phyloP scores from a whole-genome alignment of 2,888 invertebrate genomes.

The Mythimna vitellina region DNA sequence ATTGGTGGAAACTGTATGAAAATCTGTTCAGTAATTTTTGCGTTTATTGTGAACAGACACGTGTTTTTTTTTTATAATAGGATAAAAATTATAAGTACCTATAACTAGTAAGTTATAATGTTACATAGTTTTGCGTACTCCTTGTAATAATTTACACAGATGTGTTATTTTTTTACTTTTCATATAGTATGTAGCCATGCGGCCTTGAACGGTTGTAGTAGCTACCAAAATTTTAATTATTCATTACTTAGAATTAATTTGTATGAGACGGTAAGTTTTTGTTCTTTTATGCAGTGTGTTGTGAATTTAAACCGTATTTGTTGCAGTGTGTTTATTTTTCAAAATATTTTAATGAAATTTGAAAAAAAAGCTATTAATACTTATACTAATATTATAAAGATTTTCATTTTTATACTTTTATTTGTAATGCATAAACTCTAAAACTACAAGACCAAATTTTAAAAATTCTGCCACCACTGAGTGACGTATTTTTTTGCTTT shows the following conservation, averaged over 20 bases:
- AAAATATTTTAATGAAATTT: neutral
- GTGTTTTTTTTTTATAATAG: too few species aligned
- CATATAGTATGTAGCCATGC: slow-evolving; percentile 59
- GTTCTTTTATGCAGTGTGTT: slow-evolving; percentile 34
- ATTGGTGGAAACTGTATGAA: too few species aligned
- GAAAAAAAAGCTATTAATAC: too few species aligned
- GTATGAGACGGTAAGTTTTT: slow-evolving; percentile 66
- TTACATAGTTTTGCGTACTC: neutral
- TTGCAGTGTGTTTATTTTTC: slow-evolving; percentile 15
- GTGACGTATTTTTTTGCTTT: too few species aligned
- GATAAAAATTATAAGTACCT: too few species aligned
- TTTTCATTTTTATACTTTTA: slow-evolving; percentile 5
- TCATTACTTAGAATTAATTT: slow-evolving; percentile 78
- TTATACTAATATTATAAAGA: neutral
- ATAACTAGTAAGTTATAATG: neutral
- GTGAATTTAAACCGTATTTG: slow-evolving; percentile 38
- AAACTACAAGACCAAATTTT: too few species aligned
- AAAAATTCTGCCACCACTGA: too few species aligned
- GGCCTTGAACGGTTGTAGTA: slow-evolving; percentile 72
- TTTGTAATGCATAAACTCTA: too few species aligned
- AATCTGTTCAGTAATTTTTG: too few species aligned
- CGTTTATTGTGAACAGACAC: too few species aligned
- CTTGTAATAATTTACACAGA: slow-evolving; percentile 28
- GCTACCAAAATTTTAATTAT: slow-evolving; percentile 78
- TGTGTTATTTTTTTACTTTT: slow-evolving; percentile 54